phyloP scores from a whole-genome alignment of 1,140 invertebrate genomes.

The Hylaeus anthracinus region DNA sequence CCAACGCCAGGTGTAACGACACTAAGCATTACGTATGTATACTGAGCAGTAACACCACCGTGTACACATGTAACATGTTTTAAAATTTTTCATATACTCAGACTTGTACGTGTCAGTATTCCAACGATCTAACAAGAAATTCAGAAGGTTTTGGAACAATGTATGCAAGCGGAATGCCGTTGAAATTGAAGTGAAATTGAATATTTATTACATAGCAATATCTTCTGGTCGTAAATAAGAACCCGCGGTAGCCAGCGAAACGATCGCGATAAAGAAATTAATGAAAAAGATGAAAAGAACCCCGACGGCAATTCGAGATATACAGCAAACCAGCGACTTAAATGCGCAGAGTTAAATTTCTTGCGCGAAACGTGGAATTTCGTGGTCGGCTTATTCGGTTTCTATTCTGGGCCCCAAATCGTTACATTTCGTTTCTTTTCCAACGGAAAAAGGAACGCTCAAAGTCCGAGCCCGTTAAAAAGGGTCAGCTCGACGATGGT shows the following conservation, averaged over 20 bases:
- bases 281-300: not conserved
- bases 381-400: conserved; percentile 15
- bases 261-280: not conserved
- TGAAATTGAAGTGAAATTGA: not conserved
- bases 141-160: no score
- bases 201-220: conserved; percentile 4
- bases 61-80: no score
- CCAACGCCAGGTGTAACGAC: conserved; percentile 34
- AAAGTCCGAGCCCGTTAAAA: conserved; percentile 16
- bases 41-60: no score
- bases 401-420: conserved; percentile 33
- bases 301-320: no score
- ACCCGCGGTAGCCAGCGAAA: not conserved
- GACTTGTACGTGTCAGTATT: no score
- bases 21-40: no score
- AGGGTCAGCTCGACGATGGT: conserved; percentile 26
- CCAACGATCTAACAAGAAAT: no score
- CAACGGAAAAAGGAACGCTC: not conserved
- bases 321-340: not conserved
- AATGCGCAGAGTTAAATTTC: not conserved
- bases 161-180: no score
- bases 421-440: conserved; percentile 28
- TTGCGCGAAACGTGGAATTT: conserved; percentile 8
- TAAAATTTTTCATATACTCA: no score
- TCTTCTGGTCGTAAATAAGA: not conserved